Evolutionary conservation across 2,888 invertebrate genomes (phyloP).

Genomic region (Formica aserva): DNA sequence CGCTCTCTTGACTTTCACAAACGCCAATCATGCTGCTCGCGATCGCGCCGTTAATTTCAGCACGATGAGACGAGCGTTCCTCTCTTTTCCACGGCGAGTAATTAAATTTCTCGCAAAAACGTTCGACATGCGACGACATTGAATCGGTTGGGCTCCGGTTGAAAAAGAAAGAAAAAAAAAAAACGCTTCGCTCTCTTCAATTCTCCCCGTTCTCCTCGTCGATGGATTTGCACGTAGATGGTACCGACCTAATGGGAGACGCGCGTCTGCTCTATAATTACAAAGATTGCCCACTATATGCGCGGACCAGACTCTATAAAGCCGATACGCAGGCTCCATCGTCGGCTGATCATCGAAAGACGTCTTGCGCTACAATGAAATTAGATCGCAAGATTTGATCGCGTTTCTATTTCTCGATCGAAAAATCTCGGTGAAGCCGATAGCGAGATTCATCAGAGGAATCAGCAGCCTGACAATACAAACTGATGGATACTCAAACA

Average conservation of each 20-base stretch:
- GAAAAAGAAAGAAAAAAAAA: background rate
- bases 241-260: conserved; percentile 81
- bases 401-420: conserved; percentile 70
- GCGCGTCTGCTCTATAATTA: conserved; percentile 84
- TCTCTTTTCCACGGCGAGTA: conserved; percentile 22
- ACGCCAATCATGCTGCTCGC: conserved; percentile 25
- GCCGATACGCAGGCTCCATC: conserved; percentile 49
- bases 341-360: conserved; percentile 39
- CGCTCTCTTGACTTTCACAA: background rate
- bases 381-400: conserved; percentile 67
- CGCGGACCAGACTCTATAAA: conserved; percentile 40
- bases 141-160: conserved; percentile 51
- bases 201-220: conserved; percentile 18
- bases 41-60: conserved; percentile 27
- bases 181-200: conserved; percentile 47
- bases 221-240: conserved; percentile 52
- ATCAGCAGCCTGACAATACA: background rate
- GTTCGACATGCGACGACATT: conserved; percentile 44
- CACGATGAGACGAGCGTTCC: conserved; percentile 20
- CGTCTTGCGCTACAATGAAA: conserved; percentile 30
- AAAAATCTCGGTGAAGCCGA: background rate
- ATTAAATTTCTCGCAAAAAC: conserved; percentile 44
- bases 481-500: background rate
- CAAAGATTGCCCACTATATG: conserved; percentile 82
- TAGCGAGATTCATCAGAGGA: background rate